Conservation (phyloP, 92 coral and sea anemone genomes). For the Siderastrea radians region DNA sequence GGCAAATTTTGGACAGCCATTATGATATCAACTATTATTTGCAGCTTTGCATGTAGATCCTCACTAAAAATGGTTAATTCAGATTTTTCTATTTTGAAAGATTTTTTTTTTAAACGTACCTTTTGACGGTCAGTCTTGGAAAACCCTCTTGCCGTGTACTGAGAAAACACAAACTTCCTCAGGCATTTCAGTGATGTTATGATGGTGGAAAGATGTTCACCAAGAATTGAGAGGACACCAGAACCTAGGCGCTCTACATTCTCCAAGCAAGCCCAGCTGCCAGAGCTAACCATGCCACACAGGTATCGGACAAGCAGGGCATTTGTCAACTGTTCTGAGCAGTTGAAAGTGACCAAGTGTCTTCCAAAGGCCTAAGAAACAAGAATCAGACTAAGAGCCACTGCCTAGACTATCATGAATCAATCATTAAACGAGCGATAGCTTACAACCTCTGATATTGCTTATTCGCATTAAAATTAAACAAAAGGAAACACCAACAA, state of each 20-base stretch:
- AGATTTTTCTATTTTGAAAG: not conserved
- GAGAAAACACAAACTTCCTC: slow-evolving; percentile 56
- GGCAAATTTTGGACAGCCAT: too few relatives aligned
- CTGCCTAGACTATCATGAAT: not conserved
- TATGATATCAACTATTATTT: too few relatives aligned
- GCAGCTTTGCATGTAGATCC: too few relatives aligned
- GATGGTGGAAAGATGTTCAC: slow-evolving; percentile 84
- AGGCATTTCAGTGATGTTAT: slow-evolving; percentile 68
- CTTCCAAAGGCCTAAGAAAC: slow-evolving; percentile 86
- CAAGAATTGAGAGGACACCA: slow-evolving; percentile 83
- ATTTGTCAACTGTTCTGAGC: slow-evolving; percentile 77
- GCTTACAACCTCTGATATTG: too few relatives aligned
- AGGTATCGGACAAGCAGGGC: slow-evolving; percentile 77
- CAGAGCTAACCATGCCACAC: slow-evolving; percentile 85
- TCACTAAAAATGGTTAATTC: too few relatives aligned
- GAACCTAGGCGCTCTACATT: slow-evolving; percentile 74
- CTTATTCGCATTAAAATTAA: too few relatives aligned
- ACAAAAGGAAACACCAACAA: too few relatives aligned
- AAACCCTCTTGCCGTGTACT: slow-evolving; percentile 75
- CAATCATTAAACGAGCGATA: too few relatives aligned
- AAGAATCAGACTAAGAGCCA: not conserved
- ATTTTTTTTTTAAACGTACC: not conserved
- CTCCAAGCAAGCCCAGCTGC: slow-evolving; percentile 97
- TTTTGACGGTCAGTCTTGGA: slow-evolving; percentile 20
- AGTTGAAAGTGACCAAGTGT: slow-evolving; percentile 86